Evolutionary conservation across 2,888 invertebrate species (phyloP).

Genomic region (Allophyes oxyacanthae): DNA sequence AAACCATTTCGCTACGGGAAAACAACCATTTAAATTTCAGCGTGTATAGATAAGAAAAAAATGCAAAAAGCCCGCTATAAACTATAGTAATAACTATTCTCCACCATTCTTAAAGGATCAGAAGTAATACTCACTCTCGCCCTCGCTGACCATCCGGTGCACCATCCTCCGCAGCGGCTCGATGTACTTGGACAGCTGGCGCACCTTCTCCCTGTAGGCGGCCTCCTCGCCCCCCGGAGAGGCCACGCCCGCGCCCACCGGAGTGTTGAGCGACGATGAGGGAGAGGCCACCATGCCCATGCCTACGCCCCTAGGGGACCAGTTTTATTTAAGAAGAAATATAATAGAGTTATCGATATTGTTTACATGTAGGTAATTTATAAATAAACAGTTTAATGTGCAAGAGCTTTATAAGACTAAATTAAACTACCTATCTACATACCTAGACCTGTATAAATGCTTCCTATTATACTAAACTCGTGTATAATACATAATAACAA

Average conservation of each 20-base stretch:
- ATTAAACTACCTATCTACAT: too few species aligned
- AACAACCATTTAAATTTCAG: too few species aligned
- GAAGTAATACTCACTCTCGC: conserved; percentile 86
- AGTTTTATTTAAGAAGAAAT: conserved; percentile 28
- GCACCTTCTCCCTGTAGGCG: conserved; percentile 97
- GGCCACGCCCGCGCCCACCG: conserved; percentile 85
- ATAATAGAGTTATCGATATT: conserved; percentile 20
- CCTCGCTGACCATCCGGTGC: conserved; percentile 95
- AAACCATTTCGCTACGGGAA: too few species aligned
- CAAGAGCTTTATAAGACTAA: too few species aligned
- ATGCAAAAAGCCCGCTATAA: too few species aligned
- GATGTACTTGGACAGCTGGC: conserved; percentile 97
- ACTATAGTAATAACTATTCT: too few species aligned
- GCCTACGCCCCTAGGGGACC: conserved; percentile 69
- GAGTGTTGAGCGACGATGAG: conserved; percentile 95
- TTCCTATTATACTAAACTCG: too few species aligned
- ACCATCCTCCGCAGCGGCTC: conserved; percentile 98
- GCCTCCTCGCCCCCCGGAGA: conserved; percentile 93
- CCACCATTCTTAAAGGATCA: background rate
- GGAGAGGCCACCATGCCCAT: conserved; percentile 92
- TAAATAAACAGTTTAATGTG: background rate
- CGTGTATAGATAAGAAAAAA: too few species aligned
- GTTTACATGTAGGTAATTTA: background rate
- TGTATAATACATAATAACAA: too few species aligned
- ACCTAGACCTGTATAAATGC: too few species aligned